Base-by-base conservation (phyloP, 2,797 vertebrate genomes). In the Centroberyx gerrardi region DNA sequence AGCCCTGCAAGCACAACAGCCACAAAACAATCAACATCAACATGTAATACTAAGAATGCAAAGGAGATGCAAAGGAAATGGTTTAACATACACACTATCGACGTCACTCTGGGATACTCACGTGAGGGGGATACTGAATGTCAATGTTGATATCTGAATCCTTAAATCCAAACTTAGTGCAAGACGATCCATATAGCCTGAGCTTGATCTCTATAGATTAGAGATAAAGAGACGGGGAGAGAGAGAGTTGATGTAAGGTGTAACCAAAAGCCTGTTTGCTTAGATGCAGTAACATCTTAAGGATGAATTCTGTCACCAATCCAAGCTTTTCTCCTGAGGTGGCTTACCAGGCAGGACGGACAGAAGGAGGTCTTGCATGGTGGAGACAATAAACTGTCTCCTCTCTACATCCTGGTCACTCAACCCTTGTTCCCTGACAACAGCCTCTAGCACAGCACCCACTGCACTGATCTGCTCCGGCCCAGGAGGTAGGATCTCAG, bases 91-190 rank as follows among this genome's bases (percentile, higher is more conserved):
- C 54, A 71, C 33, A 59, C 63, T 17, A 73, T 55, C 49, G 18
- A 82, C 76, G 67, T 81, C 62, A 65, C 51, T 76, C 64, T 56
- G 29, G 7, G 62, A 77, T 95, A 97, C 97, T 97, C 96, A 99
- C 98, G 38, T 83, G 93, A 83, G 90, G 87, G 79, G 97, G 97
- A 94, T 96, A 98, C 80, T 97, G 96, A 87, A 97, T 94, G 90
- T 99, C 97, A 88, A 99, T 96, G 90, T 99, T 98, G 83, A 98
- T 87, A 82, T 99, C 97, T n/a, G 98, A 98, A 85, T 95, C 95
- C 91, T 94, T 97, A 91, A 98, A 99, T 91, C 98, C 98, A 93
- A 98, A 95, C 90, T 95, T 95, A 70, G 96, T 97, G 87, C 89
- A 96, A 78, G 98, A 98, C 61, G 98, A 99, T 78, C 97, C 98